Evolutionary conservation across 2,797 vertebrate genomes (phyloP).

Genomic region (Arvicola amphibius): DNA sequence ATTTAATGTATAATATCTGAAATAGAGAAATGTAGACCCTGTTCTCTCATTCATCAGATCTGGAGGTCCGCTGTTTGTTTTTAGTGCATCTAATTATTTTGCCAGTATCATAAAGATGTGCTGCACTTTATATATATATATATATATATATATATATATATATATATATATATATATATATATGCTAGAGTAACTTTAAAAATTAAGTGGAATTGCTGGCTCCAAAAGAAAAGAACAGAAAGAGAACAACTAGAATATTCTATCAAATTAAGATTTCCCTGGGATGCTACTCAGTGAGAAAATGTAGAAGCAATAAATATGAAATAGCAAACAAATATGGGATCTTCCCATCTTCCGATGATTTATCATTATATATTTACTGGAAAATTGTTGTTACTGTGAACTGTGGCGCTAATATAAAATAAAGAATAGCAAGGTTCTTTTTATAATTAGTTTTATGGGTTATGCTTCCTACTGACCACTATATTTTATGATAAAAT

Average conservation of each 20-base stretch:
- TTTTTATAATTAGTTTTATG: constrained; percentile 47
- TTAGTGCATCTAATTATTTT: constrained; percentile 75
- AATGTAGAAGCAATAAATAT: background rate
- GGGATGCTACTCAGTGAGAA: background rate
- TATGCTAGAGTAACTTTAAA: constrained; percentile 39
- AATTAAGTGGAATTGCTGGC: constrained; percentile 4
- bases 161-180: background rate
- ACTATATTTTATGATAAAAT: constrained; percentile 25
- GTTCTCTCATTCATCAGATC: constrained; percentile 71
- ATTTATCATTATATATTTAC: constrained; percentile 8
- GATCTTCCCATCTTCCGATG: background rate
- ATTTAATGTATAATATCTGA: constrained; percentile 65
- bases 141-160: background rate
- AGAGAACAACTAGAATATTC: background rate
- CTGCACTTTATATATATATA: constrained; percentile 49
- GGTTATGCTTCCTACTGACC: background rate
- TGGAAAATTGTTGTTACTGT: background rate
- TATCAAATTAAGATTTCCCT: background rate
- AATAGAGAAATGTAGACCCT: constrained; percentile 59
- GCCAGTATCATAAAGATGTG: constrained; percentile 44
- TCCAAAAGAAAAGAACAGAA: constrained; percentile 38
- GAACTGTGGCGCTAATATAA: background rate
- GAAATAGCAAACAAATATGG: constrained; percentile 27
- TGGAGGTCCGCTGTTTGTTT: constrained; percentile 68
- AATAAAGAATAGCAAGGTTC: background rate